Evolutionary conservation across 2,797 vertebrate genomes (phyloP).

Genomic region (Tokudaia muenninki): DNA sequence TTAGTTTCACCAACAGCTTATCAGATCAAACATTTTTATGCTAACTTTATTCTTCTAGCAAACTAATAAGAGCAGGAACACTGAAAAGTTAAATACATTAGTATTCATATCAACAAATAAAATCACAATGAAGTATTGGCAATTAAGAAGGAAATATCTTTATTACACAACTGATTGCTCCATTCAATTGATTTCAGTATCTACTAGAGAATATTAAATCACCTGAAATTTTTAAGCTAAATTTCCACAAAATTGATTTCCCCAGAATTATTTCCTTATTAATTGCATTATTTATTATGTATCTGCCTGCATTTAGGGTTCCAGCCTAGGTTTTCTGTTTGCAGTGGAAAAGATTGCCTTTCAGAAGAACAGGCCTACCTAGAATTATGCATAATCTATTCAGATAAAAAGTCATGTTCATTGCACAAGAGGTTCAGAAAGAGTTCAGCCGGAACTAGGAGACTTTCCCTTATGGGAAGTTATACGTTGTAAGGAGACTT

Average conservation of each 20-base stretch:
- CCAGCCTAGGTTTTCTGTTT: not conserved
- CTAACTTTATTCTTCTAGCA: constrained; percentile 31
- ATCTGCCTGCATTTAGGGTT: constrained; percentile 27
- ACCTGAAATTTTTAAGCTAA: constrained; percentile 31
- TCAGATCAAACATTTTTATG: constrained; percentile 62
- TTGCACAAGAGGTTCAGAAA: constrained; percentile 3
- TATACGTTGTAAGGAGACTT: not conserved
- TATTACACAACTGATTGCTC: not conserved
- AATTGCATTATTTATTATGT: not conserved
- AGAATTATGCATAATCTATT: not conserved
- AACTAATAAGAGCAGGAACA: constrained; percentile 45
- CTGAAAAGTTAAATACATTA: not conserved
- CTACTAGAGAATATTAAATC: constrained; percentile 8
- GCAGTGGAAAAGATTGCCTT: constrained; percentile 35
- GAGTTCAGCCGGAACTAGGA: not conserved
- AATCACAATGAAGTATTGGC: not conserved
- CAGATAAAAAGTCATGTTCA: constrained; percentile 47
- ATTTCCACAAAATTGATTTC: constrained; percentile 23
- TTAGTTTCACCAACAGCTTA: constrained; percentile 71
- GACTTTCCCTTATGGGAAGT: not conserved
- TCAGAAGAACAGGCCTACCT: constrained; percentile 34
- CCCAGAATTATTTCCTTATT: constrained; percentile 32
- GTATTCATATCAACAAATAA: constrained; percentile 25
- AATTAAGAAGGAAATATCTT: not conserved
- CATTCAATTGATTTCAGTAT: not conserved